Percentiles rank a stretch among this genome's conserved stretches.
Conservation (phyloP, 2,113 vertebrate species). For the Lepus europaeus region DNA sequence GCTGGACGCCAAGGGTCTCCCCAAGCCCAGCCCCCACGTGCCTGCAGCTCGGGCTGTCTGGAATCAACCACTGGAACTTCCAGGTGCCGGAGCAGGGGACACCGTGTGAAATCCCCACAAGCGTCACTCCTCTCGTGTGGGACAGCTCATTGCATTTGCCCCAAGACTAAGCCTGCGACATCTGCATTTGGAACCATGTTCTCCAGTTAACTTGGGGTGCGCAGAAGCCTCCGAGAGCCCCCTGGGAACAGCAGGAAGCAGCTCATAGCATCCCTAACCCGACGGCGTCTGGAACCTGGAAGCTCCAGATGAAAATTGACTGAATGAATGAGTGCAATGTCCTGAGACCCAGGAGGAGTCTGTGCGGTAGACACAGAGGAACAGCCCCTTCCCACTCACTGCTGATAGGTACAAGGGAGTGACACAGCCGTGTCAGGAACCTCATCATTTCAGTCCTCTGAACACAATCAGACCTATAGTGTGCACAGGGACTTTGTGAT, state of each 20-base stretch:
- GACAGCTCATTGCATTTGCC: background rate
- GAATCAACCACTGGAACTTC: background rate
- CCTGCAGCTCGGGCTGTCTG: background rate
- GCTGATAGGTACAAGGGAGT: background rate
- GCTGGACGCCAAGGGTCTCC: background rate
- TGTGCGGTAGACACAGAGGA: background rate
- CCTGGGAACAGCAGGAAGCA: background rate
- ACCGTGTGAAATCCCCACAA: rapidly evolving
- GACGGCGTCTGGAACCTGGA: background rate
- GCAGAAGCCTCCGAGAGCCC: background rate
- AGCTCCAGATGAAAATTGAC: background rate
- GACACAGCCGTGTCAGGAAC: background rate
- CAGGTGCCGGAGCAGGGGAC: background rate
- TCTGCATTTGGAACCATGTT: background rate
- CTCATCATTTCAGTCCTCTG: background rate
- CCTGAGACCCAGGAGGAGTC: background rate
- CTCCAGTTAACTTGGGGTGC: background rate
- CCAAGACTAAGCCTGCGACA: background rate
- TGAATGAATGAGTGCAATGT: background rate
- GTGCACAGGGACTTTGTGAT: background rate
- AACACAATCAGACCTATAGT: background rate
- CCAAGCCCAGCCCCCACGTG: rapidly evolving
- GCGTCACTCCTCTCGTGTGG: background rate
- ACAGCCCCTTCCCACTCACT: background rate
- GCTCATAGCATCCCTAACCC: background rate